Percentiles rank a stretch among this genome's conserved stretches.
Evolutionary conservation across 1,140 invertebrate genomes (phyloP).

Genomic region (Oncopeltus fasciatus): DNA sequence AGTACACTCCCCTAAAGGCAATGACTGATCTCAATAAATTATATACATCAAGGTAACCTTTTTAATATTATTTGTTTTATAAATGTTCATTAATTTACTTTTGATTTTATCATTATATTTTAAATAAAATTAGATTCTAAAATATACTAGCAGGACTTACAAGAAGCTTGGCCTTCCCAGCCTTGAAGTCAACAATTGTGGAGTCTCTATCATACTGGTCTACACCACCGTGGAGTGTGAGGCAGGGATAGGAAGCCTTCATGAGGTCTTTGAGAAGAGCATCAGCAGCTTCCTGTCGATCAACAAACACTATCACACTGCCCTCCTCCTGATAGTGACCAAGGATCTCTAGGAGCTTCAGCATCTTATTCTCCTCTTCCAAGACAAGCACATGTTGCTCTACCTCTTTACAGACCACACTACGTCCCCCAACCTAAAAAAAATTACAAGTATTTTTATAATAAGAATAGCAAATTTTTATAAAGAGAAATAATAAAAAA

Average conservation of each 20-base stretch:
- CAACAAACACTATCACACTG: slow-evolving; percentile 92
- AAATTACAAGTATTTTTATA: background rate
- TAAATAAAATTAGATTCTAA: no score
- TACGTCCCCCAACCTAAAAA: slow-evolving; percentile 75
- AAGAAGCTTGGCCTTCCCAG: slow-evolving; percentile 67
- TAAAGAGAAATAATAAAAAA: no score
- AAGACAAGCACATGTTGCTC: slow-evolving; percentile 88
- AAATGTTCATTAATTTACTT: no score
- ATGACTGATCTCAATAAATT: no score
- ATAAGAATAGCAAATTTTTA: no score
- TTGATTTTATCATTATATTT: no score
- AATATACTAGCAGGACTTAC: no score
- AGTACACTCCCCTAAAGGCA: no score
- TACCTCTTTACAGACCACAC: slow-evolving; percentile 96
- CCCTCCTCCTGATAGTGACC: slow-evolving; percentile 89
- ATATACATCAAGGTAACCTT: no score
- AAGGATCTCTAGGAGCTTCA: slow-evolving; percentile 89
- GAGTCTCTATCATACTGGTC: slow-evolving; percentile 98
- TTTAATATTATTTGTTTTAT: no score
- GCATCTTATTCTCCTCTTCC: slow-evolving; percentile 94
- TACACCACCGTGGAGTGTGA: slow-evolving; percentile 96
- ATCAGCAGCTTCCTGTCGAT: slow-evolving; percentile 97
- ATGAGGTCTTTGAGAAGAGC: slow-evolving; percentile 88
- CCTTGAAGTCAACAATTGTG: slow-evolving; percentile 95
- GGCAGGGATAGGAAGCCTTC: slow-evolving; percentile 89